Base-by-base conservation (phyloP, 2,113 vertebrate species). In the Polypterus senegalus region DNA sequence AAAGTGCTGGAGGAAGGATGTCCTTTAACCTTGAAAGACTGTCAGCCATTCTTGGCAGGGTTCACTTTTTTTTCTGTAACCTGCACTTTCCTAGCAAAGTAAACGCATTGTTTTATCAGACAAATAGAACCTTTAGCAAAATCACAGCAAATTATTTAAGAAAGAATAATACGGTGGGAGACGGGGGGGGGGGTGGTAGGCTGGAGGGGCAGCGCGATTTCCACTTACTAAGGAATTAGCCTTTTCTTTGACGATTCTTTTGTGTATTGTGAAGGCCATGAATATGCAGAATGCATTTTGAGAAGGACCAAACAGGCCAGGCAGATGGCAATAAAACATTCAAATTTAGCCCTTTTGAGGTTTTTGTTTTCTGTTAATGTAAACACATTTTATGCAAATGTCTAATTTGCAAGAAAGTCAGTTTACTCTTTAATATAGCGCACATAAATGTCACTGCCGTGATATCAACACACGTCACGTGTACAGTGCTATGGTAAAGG, bases 11-110 rank as follows among this genome's bases (percentile, higher is more conserved):
- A 66, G 69, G 66, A 69, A 67, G 72, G 56, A 48, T 47, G 67
- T 73, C 69, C 71, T 71, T 66, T 71, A 69, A 73, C 69, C 71
- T 73, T 69, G 63, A 63, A 66, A 68, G 60, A 73, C 58, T 51
- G 43, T 45, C 27, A 59, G 58, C 47, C 60, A 67, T 72, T 67
- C 70, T 71, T 68, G 68, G 79, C 74, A 61, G 73, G 65, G 62
- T 57, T 66, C 60, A 65, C 55, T 66, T 49, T 59, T 57, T 63
- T 59, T 63, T 64, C 66, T 68, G 64, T 59, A 66, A 69, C 49
- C 3, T 65, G 47, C 49, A 47, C 52, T 60, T 60, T 47, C 59
- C 45, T 54, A 48, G 54, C 64, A 51, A 61, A 52, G 46, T 60
- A 47, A 55, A 9, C 27, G 10, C 46, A 57, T 49, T 65, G 64